phyloP scores from a whole-genome alignment of 2,888 invertebrate species.

The Syrista parreyssii region DNA sequence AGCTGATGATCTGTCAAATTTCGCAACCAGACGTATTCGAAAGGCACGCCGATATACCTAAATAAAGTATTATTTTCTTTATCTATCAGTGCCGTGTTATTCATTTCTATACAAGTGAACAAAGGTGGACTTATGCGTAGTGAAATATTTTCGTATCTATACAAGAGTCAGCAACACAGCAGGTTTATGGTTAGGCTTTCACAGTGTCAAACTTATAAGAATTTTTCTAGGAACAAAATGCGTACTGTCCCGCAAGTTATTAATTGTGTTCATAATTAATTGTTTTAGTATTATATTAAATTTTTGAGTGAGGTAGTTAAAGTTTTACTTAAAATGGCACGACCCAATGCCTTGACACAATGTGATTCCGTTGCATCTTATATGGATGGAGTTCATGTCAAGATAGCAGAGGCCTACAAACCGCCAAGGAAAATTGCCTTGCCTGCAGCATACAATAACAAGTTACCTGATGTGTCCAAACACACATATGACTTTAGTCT shows the following conservation, averaged over 20 bases:
- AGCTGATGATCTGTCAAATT: constrained; percentile 21
- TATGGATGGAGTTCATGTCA: constrained; percentile 88
- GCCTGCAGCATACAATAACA: constrained; percentile 70
- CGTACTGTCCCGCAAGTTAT: not conserved
- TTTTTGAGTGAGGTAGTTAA: not conserved
- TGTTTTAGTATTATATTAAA: not conserved
- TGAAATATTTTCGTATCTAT: not conserved
- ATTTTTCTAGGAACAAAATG: not conserved
- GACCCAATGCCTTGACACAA: constrained; percentile 49
- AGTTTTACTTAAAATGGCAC: constrained; percentile 43
- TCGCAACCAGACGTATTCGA: not conserved
- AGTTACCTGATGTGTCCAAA: constrained; percentile 70
- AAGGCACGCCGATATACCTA: not conserved
- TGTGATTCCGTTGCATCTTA: constrained; percentile 68
- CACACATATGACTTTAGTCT: constrained; percentile 77
- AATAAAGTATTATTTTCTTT: not conserved
- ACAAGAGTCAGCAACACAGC: not conserved
- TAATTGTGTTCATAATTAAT: not conserved
- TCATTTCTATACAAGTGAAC: not conserved
- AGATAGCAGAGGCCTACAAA: constrained; percentile 88
- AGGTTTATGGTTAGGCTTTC: not conserved
- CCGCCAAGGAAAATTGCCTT: constrained; percentile 79
- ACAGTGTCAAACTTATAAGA: not conserved
- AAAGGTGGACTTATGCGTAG: not conserved
- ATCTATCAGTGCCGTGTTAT: not conserved